Evolutionary conservation across 2,888 invertebrate species (phyloP).

Genomic region (Microctonus aethiopoides): DNA sequence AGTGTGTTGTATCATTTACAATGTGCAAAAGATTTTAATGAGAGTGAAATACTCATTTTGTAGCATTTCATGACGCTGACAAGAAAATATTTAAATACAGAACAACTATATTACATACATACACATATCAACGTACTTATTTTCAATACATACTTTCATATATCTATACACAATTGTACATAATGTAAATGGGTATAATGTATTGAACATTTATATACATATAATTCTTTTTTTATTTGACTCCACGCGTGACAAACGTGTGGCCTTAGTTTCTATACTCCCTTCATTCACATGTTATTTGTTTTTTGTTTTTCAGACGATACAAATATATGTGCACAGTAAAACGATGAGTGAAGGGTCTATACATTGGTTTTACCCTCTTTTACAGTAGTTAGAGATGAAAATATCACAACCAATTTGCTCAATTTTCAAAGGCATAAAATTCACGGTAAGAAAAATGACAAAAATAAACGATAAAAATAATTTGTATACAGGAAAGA

Average conservation of each 20-base stretch:
- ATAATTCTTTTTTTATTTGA: background rate
- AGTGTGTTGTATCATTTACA: background rate
- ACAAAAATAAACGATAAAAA: no score
- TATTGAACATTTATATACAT: no score
- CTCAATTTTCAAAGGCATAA: no score
- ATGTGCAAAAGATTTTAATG: background rate
- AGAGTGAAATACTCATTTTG: background rate
- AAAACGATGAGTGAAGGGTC: background rate
- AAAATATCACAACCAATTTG: no score
- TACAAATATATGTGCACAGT: background rate
- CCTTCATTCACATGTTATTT: conserved; percentile 7
- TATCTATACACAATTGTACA: background rate
- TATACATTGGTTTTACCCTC: no score
- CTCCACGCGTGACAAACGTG: conserved; percentile 15
- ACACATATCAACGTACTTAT: no score
- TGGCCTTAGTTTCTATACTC: background rate
- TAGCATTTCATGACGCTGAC: background rate
- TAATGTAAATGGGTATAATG: background rate
- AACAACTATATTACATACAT: no score
- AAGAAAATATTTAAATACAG: no score
- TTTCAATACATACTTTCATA: background rate
- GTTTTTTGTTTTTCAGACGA: conserved; percentile 2
- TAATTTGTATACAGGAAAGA: no score
- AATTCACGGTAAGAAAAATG: no score
- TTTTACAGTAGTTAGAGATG: no score